Base-by-base conservation (phyloP, 2,888 invertebrate species). In the Auanema sp. region DNA sequence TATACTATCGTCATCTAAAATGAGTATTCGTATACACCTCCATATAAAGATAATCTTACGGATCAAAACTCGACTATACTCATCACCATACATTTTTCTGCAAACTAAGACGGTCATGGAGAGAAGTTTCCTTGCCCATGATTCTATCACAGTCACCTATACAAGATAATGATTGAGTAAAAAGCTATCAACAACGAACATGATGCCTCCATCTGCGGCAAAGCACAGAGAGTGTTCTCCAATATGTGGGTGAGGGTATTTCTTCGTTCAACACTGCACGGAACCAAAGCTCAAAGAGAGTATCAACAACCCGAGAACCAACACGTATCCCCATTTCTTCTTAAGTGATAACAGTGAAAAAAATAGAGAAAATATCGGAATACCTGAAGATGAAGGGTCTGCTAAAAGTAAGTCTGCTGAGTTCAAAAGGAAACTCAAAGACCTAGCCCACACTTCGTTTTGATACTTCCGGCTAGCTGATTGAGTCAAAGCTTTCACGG, bases 241-340 rank as follows among this genome's bases (percentile, higher is more conserved):
- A 81, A 55, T 82, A 81, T 6, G 79, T 68, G 2, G 75, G 68
- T 10, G 80, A 79, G 1, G 81, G 81, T n/a, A 81, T 78, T 24
- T 68, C 65, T 44, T 79, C 81, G 21, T 71, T 61, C 18, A 77
- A 51, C 1, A 82, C 78, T 3, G 81, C 81, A 55, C 66, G 65
- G 25, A 76, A 59, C 81, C 81, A 81, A 58, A 77, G 69, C 23
- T 78, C 79, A 55, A 82, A 76, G 3, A 81, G 65, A 18, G 75
- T 70, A 25, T 80, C 78, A 25, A 78, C 70, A 23, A 81, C 72
- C 6, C 78, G 72, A 43, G 68, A 63, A 16, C 79, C 75, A 51
- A 78, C 73, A 21, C 76, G 58, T 8, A 69, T 67, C n/a, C 76
- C 75, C 60, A 80, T 67, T 55, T 79, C 77, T 43, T 79, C 80